Evolutionary conservation across 1,140 invertebrate species (phyloP), one percentile per base, ranked within the genome.

Genomic region (Cyrtorhinus lividipennis): DNA sequence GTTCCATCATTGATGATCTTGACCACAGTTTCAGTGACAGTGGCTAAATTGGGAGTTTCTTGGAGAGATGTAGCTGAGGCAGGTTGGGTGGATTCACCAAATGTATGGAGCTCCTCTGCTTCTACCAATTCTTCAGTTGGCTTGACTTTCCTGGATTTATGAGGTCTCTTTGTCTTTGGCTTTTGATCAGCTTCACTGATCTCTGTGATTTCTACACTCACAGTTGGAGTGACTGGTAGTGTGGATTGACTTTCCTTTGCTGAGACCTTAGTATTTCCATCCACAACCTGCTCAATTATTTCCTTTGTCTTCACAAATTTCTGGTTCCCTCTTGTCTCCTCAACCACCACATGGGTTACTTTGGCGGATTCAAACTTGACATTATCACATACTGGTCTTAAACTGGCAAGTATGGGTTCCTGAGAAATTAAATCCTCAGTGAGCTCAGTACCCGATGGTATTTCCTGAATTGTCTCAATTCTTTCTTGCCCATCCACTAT

Each of bases 371-470:
- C 30, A 38, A 38, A 38, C 15, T 15, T 38, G 5, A 8, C 30
- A 38, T 38, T 15, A 8, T 38, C 30, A 15, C 5, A 15, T 8
- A 38, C 30, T 5, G 30, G 30, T 38, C 15, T 38, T 15, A 38
- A 38, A 8, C 15, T 38, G 30, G 5, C 30, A 38, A 38, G 30
- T 38, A 38, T 38, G 5, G 30, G 5, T 15, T 61, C 63, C 61
- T 62, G 61, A 61, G 61, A 59, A 63, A 63, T 63, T 65, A 63
- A 56, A 45, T 48, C 62, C 27, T 64, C 64, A 25, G 65, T 66
- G 63, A 62, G 69, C 48, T 73, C 72, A 48, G 65, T 64, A 15
- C 15, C 30, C 30, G 5, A 5, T 38, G 30, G 30, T 8, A 38
- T 38, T 38, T 38, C 30, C 30, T 5, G 15, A 8, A 38, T 38